Evolutionary conservation across 53 echinoderm and acorn worm genomes (phyloP), one percentile per base, ranked within the genome.

Genomic region (Temnopleurus reevesii): DNA sequence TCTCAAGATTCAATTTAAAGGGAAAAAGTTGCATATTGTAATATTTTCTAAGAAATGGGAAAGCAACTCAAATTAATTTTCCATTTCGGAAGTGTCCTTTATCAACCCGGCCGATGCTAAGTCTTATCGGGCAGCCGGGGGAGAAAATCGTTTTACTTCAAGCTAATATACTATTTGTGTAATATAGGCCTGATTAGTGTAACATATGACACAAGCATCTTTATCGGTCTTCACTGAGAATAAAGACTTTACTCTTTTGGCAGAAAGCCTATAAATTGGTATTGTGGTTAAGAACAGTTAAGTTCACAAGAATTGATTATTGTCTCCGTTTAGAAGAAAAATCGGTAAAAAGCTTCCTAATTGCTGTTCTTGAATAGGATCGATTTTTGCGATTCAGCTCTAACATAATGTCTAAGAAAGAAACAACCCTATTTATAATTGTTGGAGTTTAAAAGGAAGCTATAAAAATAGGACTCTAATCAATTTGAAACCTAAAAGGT

Each of bases 371-470:
- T 38, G 21, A 41, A 66, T 13, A n/a, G 71, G 71, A 27, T 41
- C 71, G 71, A 66, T 41, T 21, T 35, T 19, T 66, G 71, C 71
- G n/a, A 19, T 66, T 66, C 71, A 7, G 18, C 5, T 18, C n/a
- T n/a, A n/a, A n/a, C n/a, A n/a, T n/a, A n/a, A n/a, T n/a, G n/a
- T n/a, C 4, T 3, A 9, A 41, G 19, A 66, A 66, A 66, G 71
- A 66, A 19, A 66, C 35, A 66, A 18, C 38, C 60, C 60, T 38
- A 24, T 12, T 5, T 9, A 21, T 17, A 66, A 36, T 46, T 31
- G 46, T 59, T 28, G 44, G 58, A 77, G 24, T 30, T 49, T 71
- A 89, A 76, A 89, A 64, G 77, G 49, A 81, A 81, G 21, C 10
- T 29, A 26, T 56, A 54, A 84, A 55, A 55, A 30, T 33, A 56